A percentile compares a stretch with the other conserved stretches of the same genome.
Conservation (phyloP, 2,113 vertebrate genomes). For the Ictidomys tridecemlineatus region DNA sequence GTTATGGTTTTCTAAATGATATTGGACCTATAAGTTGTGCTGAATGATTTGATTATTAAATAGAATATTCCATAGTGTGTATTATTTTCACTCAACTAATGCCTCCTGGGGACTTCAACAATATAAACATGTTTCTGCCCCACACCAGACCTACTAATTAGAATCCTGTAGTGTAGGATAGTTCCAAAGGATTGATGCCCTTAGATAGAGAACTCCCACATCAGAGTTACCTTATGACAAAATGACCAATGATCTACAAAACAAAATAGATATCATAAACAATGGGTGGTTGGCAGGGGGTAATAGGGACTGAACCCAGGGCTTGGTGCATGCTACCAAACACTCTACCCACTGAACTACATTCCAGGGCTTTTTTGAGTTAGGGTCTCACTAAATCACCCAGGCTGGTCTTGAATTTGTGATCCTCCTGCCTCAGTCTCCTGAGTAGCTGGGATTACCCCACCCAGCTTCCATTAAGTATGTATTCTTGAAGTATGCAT, state of each 20-base stretch:
- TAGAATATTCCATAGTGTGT: neutral
- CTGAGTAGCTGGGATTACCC: neutral
- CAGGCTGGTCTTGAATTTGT: neutral
- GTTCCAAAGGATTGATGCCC: neutral
- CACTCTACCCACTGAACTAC: neutral
- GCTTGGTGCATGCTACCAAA: neutral
- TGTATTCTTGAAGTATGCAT: neutral
- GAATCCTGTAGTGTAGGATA: neutral
- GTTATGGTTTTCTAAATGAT: neutral
- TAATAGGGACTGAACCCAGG: neutral
- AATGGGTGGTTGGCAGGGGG: too few species aligned
- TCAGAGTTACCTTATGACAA: neutral
- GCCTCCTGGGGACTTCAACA: neutral
- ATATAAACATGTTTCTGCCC: neutral
- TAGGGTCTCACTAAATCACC: neutral
- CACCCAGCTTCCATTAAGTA: neutral
- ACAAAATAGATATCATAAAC: neutral
- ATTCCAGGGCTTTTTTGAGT: neutral
- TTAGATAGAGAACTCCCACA: neutral
- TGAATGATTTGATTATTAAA: conserved; percentile 17
- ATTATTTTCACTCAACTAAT: neutral
- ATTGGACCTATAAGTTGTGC: neutral
- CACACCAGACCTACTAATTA: neutral
- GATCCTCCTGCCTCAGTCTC: neutral
- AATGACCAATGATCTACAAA: neutral